phyloP scores from a whole-genome alignment of 1,140 invertebrate species.

The Meloidogyne floridensis region DNA sequence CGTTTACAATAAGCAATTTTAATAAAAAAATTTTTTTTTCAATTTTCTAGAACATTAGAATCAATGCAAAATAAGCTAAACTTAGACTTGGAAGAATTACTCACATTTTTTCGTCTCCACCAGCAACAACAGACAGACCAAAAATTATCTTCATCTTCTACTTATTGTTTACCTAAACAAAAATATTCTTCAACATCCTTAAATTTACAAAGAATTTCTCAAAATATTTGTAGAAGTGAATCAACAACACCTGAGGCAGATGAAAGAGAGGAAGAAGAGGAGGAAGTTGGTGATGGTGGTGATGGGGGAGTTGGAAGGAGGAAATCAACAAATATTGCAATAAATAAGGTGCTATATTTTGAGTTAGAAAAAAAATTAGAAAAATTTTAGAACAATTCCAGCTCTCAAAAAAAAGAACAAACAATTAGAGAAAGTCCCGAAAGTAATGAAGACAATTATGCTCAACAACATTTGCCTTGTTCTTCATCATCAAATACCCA shows the following conservation, averaged over 20 bases:
- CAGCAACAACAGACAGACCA: background rate
- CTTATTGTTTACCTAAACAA: background rate
- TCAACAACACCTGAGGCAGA: background rate
- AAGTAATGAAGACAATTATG: background rate
- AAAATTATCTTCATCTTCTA: background rate
- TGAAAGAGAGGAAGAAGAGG: background rate
- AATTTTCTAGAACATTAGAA: background rate
- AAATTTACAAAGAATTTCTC: background rate
- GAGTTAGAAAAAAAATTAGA: too few species aligned
- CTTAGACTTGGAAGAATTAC: background rate
- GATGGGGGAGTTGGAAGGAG: background rate
- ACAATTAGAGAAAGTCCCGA: background rate
- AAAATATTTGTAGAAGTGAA: background rate
- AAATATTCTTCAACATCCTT: conserved; percentile 2
- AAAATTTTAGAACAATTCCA: background rate
- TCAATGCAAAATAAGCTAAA: conserved; percentile 5
- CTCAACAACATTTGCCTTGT: background rate
- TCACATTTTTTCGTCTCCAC: background rate
- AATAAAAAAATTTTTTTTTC: background rate
- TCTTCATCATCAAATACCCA: background rate
- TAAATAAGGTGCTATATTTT: background rate
- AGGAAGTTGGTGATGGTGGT: too few species aligned
- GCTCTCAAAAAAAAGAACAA: background rate
- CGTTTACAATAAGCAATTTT: too few species aligned
- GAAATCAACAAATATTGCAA: background rate